Evolutionary conservation across 2,797 vertebrate genomes (phyloP).

Genomic region (Melanotaenia trifasciata): DNA sequence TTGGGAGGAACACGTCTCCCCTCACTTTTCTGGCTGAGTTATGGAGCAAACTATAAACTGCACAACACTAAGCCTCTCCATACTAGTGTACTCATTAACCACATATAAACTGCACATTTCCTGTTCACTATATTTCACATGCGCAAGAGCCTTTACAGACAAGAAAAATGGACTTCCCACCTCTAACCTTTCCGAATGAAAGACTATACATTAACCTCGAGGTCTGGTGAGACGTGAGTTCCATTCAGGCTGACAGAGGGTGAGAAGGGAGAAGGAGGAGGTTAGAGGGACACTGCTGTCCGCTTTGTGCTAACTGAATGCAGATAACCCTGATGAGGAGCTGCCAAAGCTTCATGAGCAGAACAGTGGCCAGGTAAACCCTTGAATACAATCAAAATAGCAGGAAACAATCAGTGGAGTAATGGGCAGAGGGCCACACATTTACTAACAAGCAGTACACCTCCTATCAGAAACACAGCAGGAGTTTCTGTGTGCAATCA

Average conservation of each 20-base stretch:
- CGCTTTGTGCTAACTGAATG: slow-evolving; percentile 60
- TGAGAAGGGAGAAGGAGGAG: slow-evolving; percentile 42
- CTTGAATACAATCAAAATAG: slow-evolving; percentile 32
- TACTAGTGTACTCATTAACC: slow-evolving; percentile 66
- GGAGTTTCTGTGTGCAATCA: slow-evolving; percentile 37
- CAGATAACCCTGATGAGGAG: slow-evolving; percentile 64
- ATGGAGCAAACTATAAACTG: slow-evolving; percentile 61
- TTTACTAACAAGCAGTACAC: slow-evolving; percentile 17
- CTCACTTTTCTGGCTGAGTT: slow-evolving; percentile 60
- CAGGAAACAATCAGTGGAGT: slow-evolving; percentile 19
- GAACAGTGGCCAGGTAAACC: slow-evolving; percentile 42
- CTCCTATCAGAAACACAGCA: slow-evolving; percentile 50
- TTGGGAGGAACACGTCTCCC: slow-evolving; percentile 65
- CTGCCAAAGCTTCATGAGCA: slow-evolving; percentile 38
- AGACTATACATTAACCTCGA: slow-evolving; percentile 72
- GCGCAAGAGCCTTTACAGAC: slow-evolving; percentile 24
- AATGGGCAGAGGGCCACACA: slow-evolving; percentile 19
- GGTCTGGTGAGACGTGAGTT: slow-evolving; percentile 63
- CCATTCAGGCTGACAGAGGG: slow-evolving; percentile 56
- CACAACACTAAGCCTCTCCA: slow-evolving; percentile 32
- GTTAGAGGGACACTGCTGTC: slow-evolving; percentile 49
- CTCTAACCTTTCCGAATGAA: slow-evolving; percentile 63
- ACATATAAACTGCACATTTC: slow-evolving; percentile 39
- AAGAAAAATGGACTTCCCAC: slow-evolving; percentile 24
- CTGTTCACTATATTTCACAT: slow-evolving; percentile 49